Conservation (phyloP, 2,797 vertebrate genomes). For the Nyctalus aviator region DNA sequence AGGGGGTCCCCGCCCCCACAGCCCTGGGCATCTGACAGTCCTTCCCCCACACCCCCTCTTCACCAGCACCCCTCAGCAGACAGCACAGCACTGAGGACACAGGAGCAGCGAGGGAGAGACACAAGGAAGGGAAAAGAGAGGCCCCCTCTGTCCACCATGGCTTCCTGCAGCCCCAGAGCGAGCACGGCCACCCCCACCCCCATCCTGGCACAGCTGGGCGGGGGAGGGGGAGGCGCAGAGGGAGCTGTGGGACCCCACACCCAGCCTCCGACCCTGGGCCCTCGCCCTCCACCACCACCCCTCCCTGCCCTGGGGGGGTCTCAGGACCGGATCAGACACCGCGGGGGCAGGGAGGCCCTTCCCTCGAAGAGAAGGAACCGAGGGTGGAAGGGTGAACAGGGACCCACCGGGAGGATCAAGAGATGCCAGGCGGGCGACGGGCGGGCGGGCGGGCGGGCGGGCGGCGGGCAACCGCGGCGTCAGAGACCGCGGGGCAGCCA, state of each 20-base stretch:
- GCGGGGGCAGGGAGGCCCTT: slow-evolving; percentile 37
- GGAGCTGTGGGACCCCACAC: slow-evolving; percentile 52
- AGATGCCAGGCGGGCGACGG: slow-evolving; percentile 73
- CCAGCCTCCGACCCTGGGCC: neutral
- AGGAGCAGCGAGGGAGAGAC: neutral
- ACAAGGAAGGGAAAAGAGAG: neutral
- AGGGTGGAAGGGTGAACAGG: slow-evolving; percentile 53
- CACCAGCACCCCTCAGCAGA: slow-evolving; percentile 1
- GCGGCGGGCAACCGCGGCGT: slow-evolving; percentile 57
- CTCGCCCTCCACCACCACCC: slow-evolving; percentile 23
- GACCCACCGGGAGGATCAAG: slow-evolving; percentile 79
- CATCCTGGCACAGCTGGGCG: slow-evolving; percentile 63
- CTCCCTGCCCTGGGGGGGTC: slow-evolving; percentile 61
- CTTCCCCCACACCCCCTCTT: neutral
- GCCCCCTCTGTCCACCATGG: neutral
- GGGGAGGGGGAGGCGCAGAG: slow-evolving; percentile 25
- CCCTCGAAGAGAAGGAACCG: slow-evolving; percentile 62
- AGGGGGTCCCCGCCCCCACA: neutral
- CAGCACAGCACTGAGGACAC: neutral
- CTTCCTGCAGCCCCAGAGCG: neutral
- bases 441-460: slow-evolving; percentile 63
- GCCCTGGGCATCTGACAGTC: neutral
- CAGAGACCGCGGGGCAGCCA: slow-evolving; percentile 62
- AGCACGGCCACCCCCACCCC: slow-evolving; percentile 62
- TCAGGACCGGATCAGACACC: slow-evolving; percentile 23